These are phyloP conservation scores for Cochlearius cochlearius DNA, from an alignment of 2,113 vertebrate species.

Conservation along the genomic window DNA sequence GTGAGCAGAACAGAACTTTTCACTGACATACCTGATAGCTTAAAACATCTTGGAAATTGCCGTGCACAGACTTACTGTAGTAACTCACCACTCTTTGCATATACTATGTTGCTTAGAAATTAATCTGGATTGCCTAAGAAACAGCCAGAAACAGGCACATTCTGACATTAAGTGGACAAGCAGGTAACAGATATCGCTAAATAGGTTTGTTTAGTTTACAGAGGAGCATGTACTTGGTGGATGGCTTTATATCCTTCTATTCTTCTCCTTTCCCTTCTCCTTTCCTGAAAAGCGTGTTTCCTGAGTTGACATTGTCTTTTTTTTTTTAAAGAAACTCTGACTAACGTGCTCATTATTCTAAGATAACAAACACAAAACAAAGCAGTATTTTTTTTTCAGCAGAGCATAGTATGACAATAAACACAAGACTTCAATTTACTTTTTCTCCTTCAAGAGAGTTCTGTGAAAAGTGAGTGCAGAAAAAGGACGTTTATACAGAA, in stretches of 20 bases:
- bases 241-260: neutral
- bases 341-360: neutral
- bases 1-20: neutral
- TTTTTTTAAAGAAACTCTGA: neutral
- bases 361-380: neutral
- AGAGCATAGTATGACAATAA: neutral
- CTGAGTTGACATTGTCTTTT: neutral
- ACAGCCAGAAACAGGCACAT: neutral
- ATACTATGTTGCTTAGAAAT: neutral
- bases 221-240: neutral
- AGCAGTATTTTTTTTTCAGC: neutral
- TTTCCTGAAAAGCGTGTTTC: neutral
- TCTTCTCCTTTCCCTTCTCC: neutral
- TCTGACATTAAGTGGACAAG: neutral
- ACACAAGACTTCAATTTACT: neutral
- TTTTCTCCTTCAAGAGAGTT: neutral
- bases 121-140: neutral
- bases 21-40: neutral
- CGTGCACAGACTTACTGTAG: neutral
- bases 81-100: neutral
- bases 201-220: neutral
- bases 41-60: neutral
- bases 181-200: neutral
- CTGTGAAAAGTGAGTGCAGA: neutral
- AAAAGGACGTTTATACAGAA: neutral